Evolutionary conservation across 2,888 invertebrate genomes (phyloP).

Genomic region (Dolomedes plantarius): DNA sequence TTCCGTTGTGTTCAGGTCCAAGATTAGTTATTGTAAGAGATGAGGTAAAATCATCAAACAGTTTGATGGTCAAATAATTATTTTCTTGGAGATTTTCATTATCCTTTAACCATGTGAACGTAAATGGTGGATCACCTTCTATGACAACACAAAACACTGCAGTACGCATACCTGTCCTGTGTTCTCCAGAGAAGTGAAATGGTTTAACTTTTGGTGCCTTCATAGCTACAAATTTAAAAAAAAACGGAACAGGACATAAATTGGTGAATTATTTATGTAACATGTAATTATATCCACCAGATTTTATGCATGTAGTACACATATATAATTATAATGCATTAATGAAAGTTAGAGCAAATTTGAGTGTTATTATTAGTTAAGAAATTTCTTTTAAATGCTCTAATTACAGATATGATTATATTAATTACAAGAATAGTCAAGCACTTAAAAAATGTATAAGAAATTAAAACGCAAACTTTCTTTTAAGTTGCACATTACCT

Average conservation of each 20-base stretch:
- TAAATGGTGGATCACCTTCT: conserved; percentile 23
- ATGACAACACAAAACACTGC: conserved; percentile 21
- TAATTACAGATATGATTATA: too few relatives aligned
- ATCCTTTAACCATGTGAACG: conserved; percentile 42
- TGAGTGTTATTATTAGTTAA: too few relatives aligned
- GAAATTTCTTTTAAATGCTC: too few relatives aligned
- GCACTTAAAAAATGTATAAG: too few relatives aligned
- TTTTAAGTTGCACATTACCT: too few relatives aligned
- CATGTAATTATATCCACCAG: too few relatives aligned
- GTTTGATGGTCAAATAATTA: background rate
- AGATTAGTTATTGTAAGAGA: conserved; percentile 15
- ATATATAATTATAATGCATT: too few relatives aligned
- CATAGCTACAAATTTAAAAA: background rate
- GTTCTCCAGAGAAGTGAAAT: conserved; percentile 32
- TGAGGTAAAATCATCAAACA: conserved; percentile 21
- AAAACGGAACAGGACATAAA: background rate
- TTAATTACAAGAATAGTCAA: too few relatives aligned
- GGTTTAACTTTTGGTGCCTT: conserved; percentile 16
- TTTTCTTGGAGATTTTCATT: background rate
- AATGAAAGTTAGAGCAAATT: too few relatives aligned
- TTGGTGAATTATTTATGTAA: too few relatives aligned
- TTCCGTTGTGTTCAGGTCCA: conserved; percentile 14
- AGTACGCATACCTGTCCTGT: conserved; percentile 10
- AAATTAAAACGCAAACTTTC: too few relatives aligned
- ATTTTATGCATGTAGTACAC: too few relatives aligned